Evolutionary conservation across 2,113 vertebrate species (phyloP).

Genomic region (Corythornis vintsioides): DNA sequence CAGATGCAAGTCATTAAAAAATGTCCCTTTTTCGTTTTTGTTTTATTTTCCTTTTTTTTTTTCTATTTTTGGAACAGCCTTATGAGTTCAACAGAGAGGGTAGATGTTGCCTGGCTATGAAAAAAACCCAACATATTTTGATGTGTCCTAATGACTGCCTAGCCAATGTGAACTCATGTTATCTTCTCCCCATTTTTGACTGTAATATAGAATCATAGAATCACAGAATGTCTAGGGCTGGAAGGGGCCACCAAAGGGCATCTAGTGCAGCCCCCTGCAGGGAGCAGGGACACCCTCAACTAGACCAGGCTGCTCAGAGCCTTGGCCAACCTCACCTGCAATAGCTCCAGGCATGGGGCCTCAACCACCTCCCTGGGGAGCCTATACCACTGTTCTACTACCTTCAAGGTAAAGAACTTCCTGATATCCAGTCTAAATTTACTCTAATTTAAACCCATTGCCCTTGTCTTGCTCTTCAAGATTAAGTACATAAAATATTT

Average conservation of each 20-base stretch:
- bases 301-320: too few relatives aligned
- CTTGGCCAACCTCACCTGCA: too few relatives aligned
- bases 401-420: too few relatives aligned
- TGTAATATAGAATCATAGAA: background rate
- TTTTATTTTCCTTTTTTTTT: background rate
- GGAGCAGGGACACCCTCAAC: too few relatives aligned
- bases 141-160: background rate
- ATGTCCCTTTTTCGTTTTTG: background rate
- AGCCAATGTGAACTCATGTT: background rate
- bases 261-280: too few relatives aligned
- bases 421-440: too few relatives aligned
- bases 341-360: too few relatives aligned
- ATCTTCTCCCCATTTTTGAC: background rate
- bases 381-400: too few relatives aligned
- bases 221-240: too few relatives aligned
- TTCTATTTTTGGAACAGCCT: background rate
- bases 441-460: too few relatives aligned
- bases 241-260: too few relatives aligned
- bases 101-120: background rate
- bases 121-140: background rate
- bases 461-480: background rate
- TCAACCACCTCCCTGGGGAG: too few relatives aligned
- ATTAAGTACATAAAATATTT: background rate
- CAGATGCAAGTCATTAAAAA: slow-evolving; percentile 5
- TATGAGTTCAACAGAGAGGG: background rate